Evolutionary conservation across 1,140 invertebrate genomes (phyloP).

Genomic region (Eurosta solidaginis): DNA sequence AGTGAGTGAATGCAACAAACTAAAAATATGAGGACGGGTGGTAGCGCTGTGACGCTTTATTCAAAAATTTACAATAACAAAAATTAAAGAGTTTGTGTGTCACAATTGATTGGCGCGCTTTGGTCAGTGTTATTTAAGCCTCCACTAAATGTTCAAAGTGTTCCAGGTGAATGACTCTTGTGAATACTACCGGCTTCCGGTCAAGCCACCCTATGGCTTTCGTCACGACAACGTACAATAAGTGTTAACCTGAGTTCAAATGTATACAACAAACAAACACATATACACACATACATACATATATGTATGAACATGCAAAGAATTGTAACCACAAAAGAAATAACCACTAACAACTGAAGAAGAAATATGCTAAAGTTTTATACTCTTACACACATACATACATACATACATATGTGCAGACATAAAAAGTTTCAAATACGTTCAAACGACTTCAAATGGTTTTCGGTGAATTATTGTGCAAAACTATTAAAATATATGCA

Average conservation of each 20-base stretch:
- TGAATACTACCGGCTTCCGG: conserved; percentile 55
- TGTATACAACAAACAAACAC: no score
- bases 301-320: neutral
- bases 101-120: neutral
- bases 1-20: no score
- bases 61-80: neutral
- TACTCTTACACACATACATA: no score
- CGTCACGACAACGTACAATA: conserved; percentile 28
- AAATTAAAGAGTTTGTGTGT: neutral
- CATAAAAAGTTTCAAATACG: no score
- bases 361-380: neutral
- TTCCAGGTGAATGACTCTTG: conserved; percentile 58
- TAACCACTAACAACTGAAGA: neutral
- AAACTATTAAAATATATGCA: no score
- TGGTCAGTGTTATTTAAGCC: neutral
- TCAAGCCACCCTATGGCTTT: conserved; percentile 42
- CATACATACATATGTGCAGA: no score
- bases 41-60: neutral
- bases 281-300: neutral
- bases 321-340: neutral
- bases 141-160: neutral
- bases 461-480: neutral
- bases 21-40: neutral
- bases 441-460: no score
- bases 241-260: neutral